Conservation (phyloP, 2,888 invertebrate species). For the Macaria notata region DNA sequence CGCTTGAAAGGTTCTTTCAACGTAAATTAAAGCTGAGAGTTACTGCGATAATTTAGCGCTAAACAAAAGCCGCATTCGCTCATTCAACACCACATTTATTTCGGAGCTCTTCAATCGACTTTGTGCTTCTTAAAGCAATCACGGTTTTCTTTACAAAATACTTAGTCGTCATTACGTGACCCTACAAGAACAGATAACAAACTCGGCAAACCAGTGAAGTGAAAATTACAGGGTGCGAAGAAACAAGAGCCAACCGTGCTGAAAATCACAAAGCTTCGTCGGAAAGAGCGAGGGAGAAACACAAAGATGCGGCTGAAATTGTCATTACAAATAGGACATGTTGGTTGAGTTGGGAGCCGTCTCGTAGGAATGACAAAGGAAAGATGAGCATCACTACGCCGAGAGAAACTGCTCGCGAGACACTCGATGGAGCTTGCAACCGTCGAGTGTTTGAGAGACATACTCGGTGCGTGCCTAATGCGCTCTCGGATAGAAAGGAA, state of each 20-base stretch:
- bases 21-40: not conserved
- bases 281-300: conserved; percentile 7
- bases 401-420: conserved; percentile 27
- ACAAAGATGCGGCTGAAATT: conserved; percentile 22
- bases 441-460: conserved; percentile 26
- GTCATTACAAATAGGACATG: conserved; percentile 19
- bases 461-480: conserved; percentile 28
- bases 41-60: not conserved
- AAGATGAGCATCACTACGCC: conserved; percentile 31
- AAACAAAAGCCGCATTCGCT: not conserved
- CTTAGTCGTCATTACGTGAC: not conserved
- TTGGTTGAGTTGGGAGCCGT: conserved; percentile 14
- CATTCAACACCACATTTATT: too few relatives aligned
- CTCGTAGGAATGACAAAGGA: conserved; percentile 30
- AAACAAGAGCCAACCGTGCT: conserved; percentile 22
- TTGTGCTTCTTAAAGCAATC: too few relatives aligned
- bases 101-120: too few relatives aligned
- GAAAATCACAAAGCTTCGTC: conserved; percentile 18
- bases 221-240: conserved; percentile 20
- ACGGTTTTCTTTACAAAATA: too few relatives aligned
- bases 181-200: conserved; percentile 2
- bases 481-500: conserved; percentile 2
- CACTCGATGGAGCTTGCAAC: conserved; percentile 30
- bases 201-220: conserved; percentile 6
- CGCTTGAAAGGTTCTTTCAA: conserved; percentile 2